phyloP scores from a whole-genome alignment of 2,888 invertebrate species.

The Phalera bucephala region DNA sequence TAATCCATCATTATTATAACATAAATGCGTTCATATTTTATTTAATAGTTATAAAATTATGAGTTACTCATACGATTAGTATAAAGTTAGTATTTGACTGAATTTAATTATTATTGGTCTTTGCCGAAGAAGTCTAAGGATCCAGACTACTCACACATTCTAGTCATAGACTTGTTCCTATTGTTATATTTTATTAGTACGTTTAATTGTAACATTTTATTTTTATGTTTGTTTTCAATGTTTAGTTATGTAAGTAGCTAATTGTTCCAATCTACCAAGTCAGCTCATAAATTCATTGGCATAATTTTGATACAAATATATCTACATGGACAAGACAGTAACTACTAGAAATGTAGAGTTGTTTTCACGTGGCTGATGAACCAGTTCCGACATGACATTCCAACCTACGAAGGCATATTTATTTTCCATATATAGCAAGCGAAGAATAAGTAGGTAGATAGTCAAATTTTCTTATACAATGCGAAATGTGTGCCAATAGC shows the following conservation, averaged over 20 bases:
- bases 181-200: constrained; percentile 11
- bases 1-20: constrained; percentile 32
- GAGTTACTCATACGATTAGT: constrained; percentile 42
- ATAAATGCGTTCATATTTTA: constrained; percentile 20
- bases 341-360: too few relatives aligned
- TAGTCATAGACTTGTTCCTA: constrained; percentile 37
- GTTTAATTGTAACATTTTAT: too few relatives aligned
- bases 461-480: too few relatives aligned
- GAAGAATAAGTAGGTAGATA: constrained; percentile 9
- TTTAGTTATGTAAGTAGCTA: constrained; percentile 1
- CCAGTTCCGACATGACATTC: not conserved
- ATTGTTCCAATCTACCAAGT: not conserved
- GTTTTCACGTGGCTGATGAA: not conserved
- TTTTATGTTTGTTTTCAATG: too few relatives aligned
- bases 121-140: constrained; percentile 63
- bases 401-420: not conserved
- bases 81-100: constrained; percentile 60
- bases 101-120: constrained; percentile 48
- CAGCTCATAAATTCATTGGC: constrained; percentile 18
- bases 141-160: constrained; percentile 22
- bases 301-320: constrained; percentile 3
- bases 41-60: constrained; percentile 31
- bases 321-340: too few relatives aligned
- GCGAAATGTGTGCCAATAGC: constrained; percentile 12
- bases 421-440: not conserved